Percentiles rank a stretch among this genome's conserved stretches.
Conservation (phyloP, 1,140 invertebrate genomes). For the Pseudomyrmex sp. region DNA sequence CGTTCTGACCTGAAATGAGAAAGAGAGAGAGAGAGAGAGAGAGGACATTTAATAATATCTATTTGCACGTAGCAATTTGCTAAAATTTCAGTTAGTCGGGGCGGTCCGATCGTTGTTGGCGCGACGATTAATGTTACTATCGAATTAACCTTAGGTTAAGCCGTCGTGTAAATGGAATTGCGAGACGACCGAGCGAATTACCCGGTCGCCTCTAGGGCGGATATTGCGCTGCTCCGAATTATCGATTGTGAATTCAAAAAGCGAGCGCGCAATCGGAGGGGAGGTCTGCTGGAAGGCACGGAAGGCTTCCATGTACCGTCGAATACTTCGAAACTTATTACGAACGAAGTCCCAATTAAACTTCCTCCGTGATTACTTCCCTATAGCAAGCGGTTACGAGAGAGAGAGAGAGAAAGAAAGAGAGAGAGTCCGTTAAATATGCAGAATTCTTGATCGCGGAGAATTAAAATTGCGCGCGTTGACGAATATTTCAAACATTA, state of each 20-base stretch:
- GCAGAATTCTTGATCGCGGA: conserved; percentile 5
- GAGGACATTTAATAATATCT: background rate
- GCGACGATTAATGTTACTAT: conserved; percentile 61
- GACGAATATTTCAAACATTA: conserved; percentile 21
- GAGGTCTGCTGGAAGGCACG: conserved; percentile 19
- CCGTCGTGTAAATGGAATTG: conserved; percentile 60
- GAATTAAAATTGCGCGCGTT: conserved; percentile 32
- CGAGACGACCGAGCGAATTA: conserved; percentile 61
- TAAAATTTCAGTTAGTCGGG: conserved; percentile 41
- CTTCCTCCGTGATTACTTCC: conserved; percentile 53
- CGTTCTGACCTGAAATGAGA: background rate
- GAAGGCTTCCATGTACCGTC: conserved; percentile 33
- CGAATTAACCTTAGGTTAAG: conserved; percentile 60
- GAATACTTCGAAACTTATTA: conserved; percentile 58
- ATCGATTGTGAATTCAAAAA: conserved; percentile 63
- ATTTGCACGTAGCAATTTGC: conserved; percentile 13
- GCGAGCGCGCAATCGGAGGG: conserved; percentile 54
- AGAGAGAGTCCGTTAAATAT: conserved; percentile 39
- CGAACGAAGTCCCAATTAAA: conserved; percentile 59
- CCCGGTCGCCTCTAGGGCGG: conserved; percentile 53
- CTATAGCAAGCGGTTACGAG: conserved; percentile 47
- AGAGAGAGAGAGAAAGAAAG: background rate
- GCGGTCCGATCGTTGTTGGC: conserved; percentile 46
- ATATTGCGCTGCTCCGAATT: conserved; percentile 61
- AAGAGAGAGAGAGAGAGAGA: too few relatives aligned